Conservation (phyloP, 2,888 invertebrate species). For the Palloptera scutellata region DNA sequence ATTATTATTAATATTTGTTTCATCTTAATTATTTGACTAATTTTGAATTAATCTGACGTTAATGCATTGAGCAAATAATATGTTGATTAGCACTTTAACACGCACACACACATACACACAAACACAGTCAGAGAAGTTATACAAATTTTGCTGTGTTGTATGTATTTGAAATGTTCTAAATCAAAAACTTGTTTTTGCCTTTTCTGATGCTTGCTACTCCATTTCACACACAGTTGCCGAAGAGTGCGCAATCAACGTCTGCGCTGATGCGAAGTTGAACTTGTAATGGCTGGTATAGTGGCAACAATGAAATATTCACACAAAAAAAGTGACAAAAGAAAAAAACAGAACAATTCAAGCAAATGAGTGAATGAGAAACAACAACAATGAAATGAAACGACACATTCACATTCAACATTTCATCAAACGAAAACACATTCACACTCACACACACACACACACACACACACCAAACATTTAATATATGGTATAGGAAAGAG, state of each 20-base stretch:
- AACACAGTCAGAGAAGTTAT: not conserved
- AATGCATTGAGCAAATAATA: no score
- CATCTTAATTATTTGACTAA: no score
- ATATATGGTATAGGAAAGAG: slow-evolving; percentile 1
- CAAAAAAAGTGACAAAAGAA: slow-evolving; percentile 13
- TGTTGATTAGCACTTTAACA: not conserved
- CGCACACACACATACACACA: slow-evolving; percentile 1
- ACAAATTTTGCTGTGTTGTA: not conserved
- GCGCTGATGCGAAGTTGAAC: slow-evolving; percentile 50
- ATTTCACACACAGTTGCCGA: not conserved
- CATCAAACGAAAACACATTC: slow-evolving; percentile 15
- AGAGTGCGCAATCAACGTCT: slow-evolving; percentile 50
- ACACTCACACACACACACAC: slow-evolving; percentile 27
- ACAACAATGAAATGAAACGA: slow-evolving; percentile 29
- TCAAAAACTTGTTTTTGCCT: not conserved
- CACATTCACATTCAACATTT: slow-evolving; percentile 15
- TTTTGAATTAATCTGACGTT: no score
- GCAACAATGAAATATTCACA: slow-evolving; percentile 39
- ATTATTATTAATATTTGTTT: no score
- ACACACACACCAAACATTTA: no score
- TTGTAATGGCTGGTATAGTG: slow-evolving; percentile 43
- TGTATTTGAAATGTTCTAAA: not conserved
- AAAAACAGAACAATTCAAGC: slow-evolving; percentile 9
- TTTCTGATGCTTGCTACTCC: not conserved
- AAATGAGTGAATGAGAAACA: slow-evolving; percentile 28